phyloP scores from a whole-genome alignment of 2,888 invertebrate species.

The Callimorpha dominula region DNA sequence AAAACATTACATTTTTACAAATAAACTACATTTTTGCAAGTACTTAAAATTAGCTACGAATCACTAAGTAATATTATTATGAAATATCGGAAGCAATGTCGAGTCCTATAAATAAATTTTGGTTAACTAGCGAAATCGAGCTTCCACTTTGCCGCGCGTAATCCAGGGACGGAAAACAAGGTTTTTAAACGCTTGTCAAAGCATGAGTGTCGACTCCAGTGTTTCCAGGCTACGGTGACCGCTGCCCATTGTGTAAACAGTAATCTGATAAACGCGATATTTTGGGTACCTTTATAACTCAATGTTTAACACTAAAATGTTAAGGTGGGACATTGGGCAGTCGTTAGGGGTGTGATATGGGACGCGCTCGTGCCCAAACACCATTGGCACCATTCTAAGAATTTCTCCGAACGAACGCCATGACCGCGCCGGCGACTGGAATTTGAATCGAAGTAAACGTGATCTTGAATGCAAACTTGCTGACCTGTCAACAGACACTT shows the following conservation, averaged over 20 bases:
- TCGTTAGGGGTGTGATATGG: not conserved
- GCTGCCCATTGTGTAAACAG: not conserved
- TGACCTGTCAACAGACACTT: not conserved
- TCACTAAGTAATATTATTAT: too few species aligned
- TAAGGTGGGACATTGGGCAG: not conserved
- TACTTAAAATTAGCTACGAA: too few species aligned
- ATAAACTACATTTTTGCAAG: too few species aligned
- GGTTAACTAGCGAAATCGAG: not conserved
- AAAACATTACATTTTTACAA: too few species aligned
- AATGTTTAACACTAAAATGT: not conserved
- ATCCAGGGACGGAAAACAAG: too few species aligned
- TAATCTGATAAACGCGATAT: not conserved
- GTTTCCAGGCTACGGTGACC: not conserved
- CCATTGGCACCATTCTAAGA: not conserved
- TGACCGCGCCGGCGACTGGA: not conserved
- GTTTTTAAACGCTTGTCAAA: too few species aligned
- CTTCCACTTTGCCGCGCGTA: not conserved
- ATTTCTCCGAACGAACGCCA: conserved; percentile 4
- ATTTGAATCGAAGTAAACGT: conserved; percentile 1
- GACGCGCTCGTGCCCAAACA: not conserved
- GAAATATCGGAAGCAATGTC: not conserved
- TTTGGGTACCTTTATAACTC: not conserved
- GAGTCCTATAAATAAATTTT: too few species aligned
- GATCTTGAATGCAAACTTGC: conserved; percentile 6
- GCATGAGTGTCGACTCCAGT: too few species aligned